These are phyloP conservation scores for Sarcophaga subvicina DNA, from an alignment of 2,888 invertebrate species.

Conservation along the genomic window DNA sequence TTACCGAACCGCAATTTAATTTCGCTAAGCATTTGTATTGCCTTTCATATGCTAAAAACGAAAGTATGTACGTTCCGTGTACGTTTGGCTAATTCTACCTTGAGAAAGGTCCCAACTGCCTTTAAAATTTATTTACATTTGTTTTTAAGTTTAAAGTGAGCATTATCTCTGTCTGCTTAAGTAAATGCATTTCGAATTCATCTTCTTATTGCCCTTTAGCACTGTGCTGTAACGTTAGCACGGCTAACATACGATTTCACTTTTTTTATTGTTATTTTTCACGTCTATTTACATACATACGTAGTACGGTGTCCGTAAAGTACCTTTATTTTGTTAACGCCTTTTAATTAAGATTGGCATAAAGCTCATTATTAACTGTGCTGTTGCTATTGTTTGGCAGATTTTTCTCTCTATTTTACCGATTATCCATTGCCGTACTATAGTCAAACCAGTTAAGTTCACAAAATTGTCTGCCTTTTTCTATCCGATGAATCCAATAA, in stretches of 20 bases:
- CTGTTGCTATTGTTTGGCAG: constrained; percentile 32
- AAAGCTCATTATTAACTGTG: constrained; percentile 67
- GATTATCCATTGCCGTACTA: not conserved
- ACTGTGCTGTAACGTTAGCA: too few relatives aligned
- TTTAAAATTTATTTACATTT: too few relatives aligned
- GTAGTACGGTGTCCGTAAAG: constrained; percentile 21
- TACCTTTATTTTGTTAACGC: constrained; percentile 59
- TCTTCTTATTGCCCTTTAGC: too few relatives aligned
- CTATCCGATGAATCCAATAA: constrained; percentile 66
- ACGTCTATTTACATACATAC: not conserved
- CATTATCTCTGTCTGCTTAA: too few relatives aligned
- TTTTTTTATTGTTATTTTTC: not conserved
- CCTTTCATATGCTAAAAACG: too few relatives aligned
- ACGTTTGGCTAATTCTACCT: too few relatives aligned
- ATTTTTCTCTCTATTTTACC: not conserved
- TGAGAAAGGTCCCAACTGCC: too few relatives aligned
- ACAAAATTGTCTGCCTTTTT: constrained; percentile 61
- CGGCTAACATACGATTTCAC: not conserved
- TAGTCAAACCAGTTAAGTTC: constrained; percentile 51
- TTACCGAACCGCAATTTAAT: too few relatives aligned
- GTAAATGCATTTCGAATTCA: too few relatives aligned
- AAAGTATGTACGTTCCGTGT: too few relatives aligned
- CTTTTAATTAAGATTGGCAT: constrained; percentile 66
- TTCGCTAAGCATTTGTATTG: too few relatives aligned
- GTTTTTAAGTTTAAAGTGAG: too few relatives aligned